Evolutionary conservation across 2,113 vertebrate species (phyloP).

Genomic region (Colistium nudipinnis): DNA sequence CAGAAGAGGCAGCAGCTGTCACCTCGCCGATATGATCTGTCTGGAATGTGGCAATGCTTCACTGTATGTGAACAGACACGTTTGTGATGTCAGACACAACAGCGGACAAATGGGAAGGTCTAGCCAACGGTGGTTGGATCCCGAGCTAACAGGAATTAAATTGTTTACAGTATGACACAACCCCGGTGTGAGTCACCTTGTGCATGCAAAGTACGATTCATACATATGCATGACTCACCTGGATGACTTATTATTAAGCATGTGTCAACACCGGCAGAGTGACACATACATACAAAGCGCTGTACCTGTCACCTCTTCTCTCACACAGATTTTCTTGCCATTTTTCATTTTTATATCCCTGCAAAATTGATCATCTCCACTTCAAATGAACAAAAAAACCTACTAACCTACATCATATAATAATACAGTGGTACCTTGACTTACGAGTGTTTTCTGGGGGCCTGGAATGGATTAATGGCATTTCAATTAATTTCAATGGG

Average conservation of each 20-base stretch:
- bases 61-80: constrained; percentile 76
- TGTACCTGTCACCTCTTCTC: background rate
- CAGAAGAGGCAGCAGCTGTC: constrained; percentile 47
- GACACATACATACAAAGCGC: no score
- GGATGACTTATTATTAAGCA: constrained; percentile 26
- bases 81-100: constrained; percentile 73
- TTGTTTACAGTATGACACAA: constrained; percentile 43
- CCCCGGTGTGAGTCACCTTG: constrained; percentile 22
- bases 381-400: background rate
- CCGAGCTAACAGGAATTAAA: constrained; percentile 29
- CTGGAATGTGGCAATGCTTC: constrained; percentile 76
- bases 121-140: constrained; percentile 42
- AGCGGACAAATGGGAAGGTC: constrained; percentile 37
- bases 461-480: no score
- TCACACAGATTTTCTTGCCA: background rate
- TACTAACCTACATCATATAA: background rate
- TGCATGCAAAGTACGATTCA: background rate
- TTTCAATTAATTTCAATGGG: no score
- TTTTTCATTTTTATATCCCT: no score
- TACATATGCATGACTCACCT: constrained; percentile 24
- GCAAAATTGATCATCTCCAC: background rate
- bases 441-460: no score
- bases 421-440: background rate
- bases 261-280: constrained; percentile 25
- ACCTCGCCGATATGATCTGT: constrained; percentile 76